Evolutionary conservation across 2,888 invertebrate genomes (phyloP), one percentile per base, ranked within the genome.

Genomic region (Drosophila sordidapex): DNA sequence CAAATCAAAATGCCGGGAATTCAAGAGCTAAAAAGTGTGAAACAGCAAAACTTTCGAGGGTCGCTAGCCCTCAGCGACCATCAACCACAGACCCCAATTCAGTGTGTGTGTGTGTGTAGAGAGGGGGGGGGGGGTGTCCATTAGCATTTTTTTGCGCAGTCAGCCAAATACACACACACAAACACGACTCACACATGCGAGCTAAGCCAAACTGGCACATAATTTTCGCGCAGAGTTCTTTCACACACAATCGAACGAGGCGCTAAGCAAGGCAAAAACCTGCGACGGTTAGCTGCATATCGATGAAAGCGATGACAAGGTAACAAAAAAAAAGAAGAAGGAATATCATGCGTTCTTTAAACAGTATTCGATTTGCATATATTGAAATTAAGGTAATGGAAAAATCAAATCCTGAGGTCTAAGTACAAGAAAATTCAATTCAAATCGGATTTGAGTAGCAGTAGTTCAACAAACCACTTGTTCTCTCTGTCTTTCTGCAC

Each of bases 401-500:
- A 60, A 49, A 64, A 43, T 43, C 52, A 49, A 60, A 60, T 57
- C 25, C 35, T n/a, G n/a, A 15, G 29, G 15, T 15, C 27, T 52
- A 29, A 54, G 43, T 27, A 11, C 33, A 43, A 31, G n/a, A 21
- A 46, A 64, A 52, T 51, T 51, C 49, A 49, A 59, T 69, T 36
- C n/a, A 11, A 48, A 38, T 56, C 35, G 53, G 52, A 48, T 64
- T 68, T 70, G 59, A 53, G 57, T 64, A 57, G 69, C 66, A 33
- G 33, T 43, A 75, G 81, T 71, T 77, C 77, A 80, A 60, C 57
- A 81, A 77, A 36, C 38, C n/a, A 18, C 68, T 11, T 4, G 6
- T n/a, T 4, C 2, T 11, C 35, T 8, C 35, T 35, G 33, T 35
- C 10, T 54, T 27, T 11, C 4, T 49, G 15, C 21, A 13, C 18